Base-by-base conservation (phyloP, 2,113 vertebrate genomes). In the Agelaius tricolor region DNA sequence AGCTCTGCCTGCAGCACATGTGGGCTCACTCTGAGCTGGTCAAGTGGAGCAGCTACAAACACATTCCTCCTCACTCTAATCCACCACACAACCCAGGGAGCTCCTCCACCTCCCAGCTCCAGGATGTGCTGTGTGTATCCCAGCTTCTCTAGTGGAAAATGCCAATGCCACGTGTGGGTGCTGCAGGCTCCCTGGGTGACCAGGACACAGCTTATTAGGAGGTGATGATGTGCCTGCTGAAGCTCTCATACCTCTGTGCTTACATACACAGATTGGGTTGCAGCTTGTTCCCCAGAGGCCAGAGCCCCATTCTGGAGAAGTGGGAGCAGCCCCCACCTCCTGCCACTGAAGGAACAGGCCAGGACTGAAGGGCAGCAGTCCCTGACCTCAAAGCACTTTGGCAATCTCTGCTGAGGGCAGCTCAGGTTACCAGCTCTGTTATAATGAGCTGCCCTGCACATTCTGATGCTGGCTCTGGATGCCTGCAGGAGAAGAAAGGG, bases 71-170 rank as follows among this genome's bases (percentile, higher is more conserved):
- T 71, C 74, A 15, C 3, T 4, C 35, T 58, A 39, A 52, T 26
- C 10, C 41, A 26, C 10, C 11, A 80, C 43, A 69, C 44, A 52
- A 8, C 58, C 37, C 16, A 2, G 4, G 13, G 27, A 88, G 86
- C 73, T 87, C 27, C 74, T 79, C 17, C 67, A 63, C 24, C 47
- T 77, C 5, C 41, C 82, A 7, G 46, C n/a, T 79, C 22, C 44
- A 91, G 63, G 26, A 51, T 3, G 63, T 78, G 75, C 57, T 87
- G 58, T 68, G 88, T 33, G 31, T 61, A 26, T 20, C 62, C 76
- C 76, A 86, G 0, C 11, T 43, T 51, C 89, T 81, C 94, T 89
- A 90, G 90, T 92, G 94, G 92, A 95, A 96, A 96, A 96, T 84
- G 80, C 94, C 92, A 68, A 57, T 9, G 57, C 68, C 95, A 80